A percentile compares a stretch with the other conserved stretches of the same genome.
These are phyloP conservation scores for Drosophila azteca DNA, from an alignment of 1,140 invertebrate genomes.

Conservation along the genomic window DNA sequence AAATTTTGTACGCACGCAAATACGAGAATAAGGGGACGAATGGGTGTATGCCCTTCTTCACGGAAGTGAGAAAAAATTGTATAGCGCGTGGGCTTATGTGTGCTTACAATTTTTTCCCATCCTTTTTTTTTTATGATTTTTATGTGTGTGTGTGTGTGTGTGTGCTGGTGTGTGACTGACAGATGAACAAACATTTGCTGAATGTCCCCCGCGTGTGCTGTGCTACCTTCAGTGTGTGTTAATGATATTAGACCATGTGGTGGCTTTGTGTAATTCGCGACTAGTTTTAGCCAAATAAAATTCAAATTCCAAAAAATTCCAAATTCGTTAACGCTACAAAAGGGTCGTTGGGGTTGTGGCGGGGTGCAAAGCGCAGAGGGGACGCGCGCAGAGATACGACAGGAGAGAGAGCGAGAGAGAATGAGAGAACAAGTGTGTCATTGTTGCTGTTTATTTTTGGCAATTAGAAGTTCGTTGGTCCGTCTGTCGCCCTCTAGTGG, in stretches of 20 bases:
- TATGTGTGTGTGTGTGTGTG: conserved; percentile 9
- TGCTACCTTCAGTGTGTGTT: no score
- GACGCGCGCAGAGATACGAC: background rate
- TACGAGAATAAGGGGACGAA: conserved; percentile 1
- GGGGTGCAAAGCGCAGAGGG: background rate
- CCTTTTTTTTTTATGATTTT: background rate
- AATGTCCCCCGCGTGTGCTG: conserved; percentile 1
- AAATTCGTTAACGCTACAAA: background rate
- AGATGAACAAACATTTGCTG: no score
- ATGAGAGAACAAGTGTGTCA: conserved; percentile 14
- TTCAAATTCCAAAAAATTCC: conserved; percentile 4
- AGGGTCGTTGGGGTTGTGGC: no score
- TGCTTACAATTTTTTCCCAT: background rate
- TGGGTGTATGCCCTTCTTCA: conserved; percentile 13
- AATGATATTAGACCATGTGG: conserved; percentile 12
- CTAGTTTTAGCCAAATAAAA: conserved; percentile 3
- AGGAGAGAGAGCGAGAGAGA: background rate
- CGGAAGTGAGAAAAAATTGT: conserved; percentile 35
- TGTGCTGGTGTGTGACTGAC: background rate
- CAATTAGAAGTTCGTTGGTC: conserved; percentile 59
- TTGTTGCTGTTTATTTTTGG: conserved; percentile 62
- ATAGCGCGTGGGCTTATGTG: conserved; percentile 8
- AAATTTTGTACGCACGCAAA: conserved; percentile 1
- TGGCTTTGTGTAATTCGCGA: background rate
- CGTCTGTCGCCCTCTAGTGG: conserved; percentile 16